A percentile compares a stretch with the other conserved stretches of the same genome.
phyloP scores from a whole-genome alignment of 2,888 invertebrate genomes.

The Pardosa pseudoannulata region DNA sequence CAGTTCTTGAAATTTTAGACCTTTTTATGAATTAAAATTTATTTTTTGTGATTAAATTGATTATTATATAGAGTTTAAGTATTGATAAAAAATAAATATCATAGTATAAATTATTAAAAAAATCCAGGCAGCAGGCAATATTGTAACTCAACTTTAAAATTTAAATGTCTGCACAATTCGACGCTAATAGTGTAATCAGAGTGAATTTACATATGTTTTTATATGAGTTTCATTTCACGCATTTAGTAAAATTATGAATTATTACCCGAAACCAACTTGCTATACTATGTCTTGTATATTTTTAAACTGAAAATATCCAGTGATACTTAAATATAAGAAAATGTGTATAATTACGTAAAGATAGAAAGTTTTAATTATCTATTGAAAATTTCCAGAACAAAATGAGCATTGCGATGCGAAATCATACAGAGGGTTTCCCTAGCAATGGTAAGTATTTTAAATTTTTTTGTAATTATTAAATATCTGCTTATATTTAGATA shows the following conservation, averaged over 20 bases:
- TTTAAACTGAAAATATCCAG: background rate
- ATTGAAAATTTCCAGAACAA: slow-evolving; percentile 5
- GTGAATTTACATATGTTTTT: slow-evolving; percentile 16
- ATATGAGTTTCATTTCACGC: background rate
- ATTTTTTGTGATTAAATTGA: no score
- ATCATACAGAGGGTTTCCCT: slow-evolving; percentile 54
- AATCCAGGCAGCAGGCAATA: slow-evolving; percentile 10
- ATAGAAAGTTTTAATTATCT: background rate
- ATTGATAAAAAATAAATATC: no score
- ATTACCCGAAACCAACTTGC: background rate
- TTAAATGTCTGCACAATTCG: slow-evolving; percentile 36
- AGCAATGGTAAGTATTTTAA: slow-evolving; percentile 37
- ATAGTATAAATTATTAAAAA: no score
- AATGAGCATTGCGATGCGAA: slow-evolving; percentile 61
- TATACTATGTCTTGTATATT: background rate
- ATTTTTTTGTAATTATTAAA: no score
- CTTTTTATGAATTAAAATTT: no score
- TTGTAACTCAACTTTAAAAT: slow-evolving; percentile 32
- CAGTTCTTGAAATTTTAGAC: no score
- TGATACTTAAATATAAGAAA: background rate
- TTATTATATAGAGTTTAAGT: no score
- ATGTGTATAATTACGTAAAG: background rate
- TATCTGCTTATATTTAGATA: no score
- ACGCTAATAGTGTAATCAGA: slow-evolving; percentile 51
- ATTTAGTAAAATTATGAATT: background rate